Evolutionary conservation across 2,797 vertebrate species (phyloP), one percentile per base, ranked within the genome.

Genomic region (Diplodus puntazzo): DNA sequence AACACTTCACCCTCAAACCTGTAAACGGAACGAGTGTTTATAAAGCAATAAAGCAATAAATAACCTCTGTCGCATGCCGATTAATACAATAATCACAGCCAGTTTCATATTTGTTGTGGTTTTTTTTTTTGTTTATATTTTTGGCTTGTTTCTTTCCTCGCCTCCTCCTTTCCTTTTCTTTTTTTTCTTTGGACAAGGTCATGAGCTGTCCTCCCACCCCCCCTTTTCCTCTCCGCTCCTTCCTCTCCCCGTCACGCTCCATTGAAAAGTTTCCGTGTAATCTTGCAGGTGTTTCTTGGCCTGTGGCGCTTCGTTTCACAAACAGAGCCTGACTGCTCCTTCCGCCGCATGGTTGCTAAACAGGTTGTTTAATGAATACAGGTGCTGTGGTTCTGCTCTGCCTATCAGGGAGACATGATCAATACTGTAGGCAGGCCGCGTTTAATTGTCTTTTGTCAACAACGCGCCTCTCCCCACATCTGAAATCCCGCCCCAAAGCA

Each of bases 381-480:
- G 92, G 91, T 92, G 92, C 88, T 78, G 89, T 77, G 85, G 92
- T 91, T 94, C 90, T 92, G 89, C 90, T 92, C 90, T 88, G 83
- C 69, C 92, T 89, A 87, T 91, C 89, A 89, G 84, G 65, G 77
- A 89, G 83, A 93, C 89, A 84, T 85, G 88, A 94, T 95, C 92
- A 89, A 94, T 94, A 93, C 73, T 85, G 87, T 79, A 84, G 83
- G 85, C 88, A 91, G 82, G 75, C 82, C 85, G 87, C 72, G 62
- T 91, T 94, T 93, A 94, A 95, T 94, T 94, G 90, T 87, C 82
- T 93, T 90, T 87, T 89, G 89, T 91, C 89, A 91, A 91, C 88
- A 91, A 73, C 62, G 13, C 46, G 62, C 83, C 27, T 48, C n/a
- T 58, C 34, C 39, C 34, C 9, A 23, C 18, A 10, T 27, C 30